A percentile compares a stretch with the other conserved stretches of the same genome.
Evolutionary conservation across 2,113 vertebrate genomes (phyloP).

Genomic region (Dicentrarchus labrax): DNA sequence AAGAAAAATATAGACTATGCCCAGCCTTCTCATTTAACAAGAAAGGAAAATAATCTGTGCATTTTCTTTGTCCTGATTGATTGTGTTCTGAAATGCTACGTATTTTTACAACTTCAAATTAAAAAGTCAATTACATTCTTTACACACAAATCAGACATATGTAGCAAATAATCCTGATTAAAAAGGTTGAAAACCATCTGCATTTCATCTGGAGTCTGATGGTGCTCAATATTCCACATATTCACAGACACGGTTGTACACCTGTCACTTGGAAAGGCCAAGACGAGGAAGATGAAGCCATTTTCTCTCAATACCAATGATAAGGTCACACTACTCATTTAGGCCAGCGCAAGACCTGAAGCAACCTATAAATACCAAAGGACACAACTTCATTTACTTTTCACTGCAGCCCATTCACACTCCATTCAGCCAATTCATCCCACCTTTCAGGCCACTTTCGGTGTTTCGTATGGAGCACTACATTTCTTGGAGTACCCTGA

Average conservation of each 20-base stretch:
- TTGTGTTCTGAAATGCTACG: neutral
- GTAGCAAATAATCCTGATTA: neutral
- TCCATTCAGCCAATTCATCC: slow-evolving; percentile 29
- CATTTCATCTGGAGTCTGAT: neutral
- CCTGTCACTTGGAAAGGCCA: slow-evolving; percentile 42
- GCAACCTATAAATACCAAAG: slow-evolving; percentile 35
- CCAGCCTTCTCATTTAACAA: neutral
- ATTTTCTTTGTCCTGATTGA: neutral
- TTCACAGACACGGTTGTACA: neutral
- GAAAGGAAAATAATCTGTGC: neutral
- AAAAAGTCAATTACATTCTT: neutral
- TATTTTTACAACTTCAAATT: neutral
- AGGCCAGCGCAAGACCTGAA: neutral
- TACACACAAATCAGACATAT: neutral
- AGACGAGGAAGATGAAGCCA: slow-evolving; percentile 18
- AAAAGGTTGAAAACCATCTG: neutral
- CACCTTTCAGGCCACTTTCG: slow-evolving; percentile 10
- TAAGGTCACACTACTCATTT: slow-evolving; percentile 54
- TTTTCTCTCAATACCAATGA: slow-evolving; percentile 21
- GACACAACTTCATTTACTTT: slow-evolving; percentile 30
- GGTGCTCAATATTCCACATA: neutral
- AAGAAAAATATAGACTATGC: neutral
- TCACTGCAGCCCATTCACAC: slow-evolving; percentile 15
- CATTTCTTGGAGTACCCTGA: neutral
- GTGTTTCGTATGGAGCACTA: neutral